These are phyloP conservation scores for Eumerus sabulonum DNA, from an alignment of 2,888 invertebrate species.

Conservation along the genomic window DNA sequence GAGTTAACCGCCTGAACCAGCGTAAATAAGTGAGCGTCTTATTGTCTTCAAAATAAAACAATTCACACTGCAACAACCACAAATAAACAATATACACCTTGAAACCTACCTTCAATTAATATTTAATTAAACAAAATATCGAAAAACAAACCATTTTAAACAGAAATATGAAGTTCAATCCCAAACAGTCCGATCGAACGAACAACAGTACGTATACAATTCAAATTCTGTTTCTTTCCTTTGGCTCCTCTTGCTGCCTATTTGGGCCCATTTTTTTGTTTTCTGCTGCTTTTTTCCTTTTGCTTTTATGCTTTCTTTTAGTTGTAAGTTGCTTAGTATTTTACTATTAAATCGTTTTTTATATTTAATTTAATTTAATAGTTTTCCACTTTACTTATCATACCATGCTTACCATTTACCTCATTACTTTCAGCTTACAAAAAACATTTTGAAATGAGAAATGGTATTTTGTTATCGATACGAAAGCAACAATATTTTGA, in stretches of 20 bases:
- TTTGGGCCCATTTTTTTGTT: slow-evolving; percentile 8
- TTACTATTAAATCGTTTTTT: too few species aligned
- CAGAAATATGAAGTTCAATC: slow-evolving; percentile 54
- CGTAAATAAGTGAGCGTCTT: slow-evolving; percentile 77
- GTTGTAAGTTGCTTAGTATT: neutral
- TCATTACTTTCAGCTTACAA: too few species aligned
- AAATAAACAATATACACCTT: slow-evolving; percentile 57
- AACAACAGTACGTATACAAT: slow-evolving; percentile 68
- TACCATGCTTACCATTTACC: too few species aligned
- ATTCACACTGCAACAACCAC: slow-evolving; percentile 55
- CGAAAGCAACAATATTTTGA: too few species aligned
- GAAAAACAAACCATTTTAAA: slow-evolving; percentile 8
- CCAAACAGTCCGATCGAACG: slow-evolving; percentile 67
- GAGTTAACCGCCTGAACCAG: slow-evolving; percentile 93
- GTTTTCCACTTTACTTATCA: neutral
- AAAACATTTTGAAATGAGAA: too few species aligned
- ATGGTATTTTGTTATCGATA: too few species aligned
- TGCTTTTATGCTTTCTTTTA: neutral
- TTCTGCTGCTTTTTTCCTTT: neutral
- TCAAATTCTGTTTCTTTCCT: slow-evolving; percentile 20
- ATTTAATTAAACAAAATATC: slow-evolving; percentile 25
- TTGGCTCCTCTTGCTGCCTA: slow-evolving; percentile 9
- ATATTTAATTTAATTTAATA: neutral
- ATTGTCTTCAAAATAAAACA: slow-evolving; percentile 68
- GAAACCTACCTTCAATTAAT: slow-evolving; percentile 59